A percentile compares a stretch with the other conserved stretches of the same genome.
These are phyloP conservation scores for Characodon lateralis DNA, from an alignment of 2,797 vertebrate genomes.

Conservation along the genomic window DNA sequence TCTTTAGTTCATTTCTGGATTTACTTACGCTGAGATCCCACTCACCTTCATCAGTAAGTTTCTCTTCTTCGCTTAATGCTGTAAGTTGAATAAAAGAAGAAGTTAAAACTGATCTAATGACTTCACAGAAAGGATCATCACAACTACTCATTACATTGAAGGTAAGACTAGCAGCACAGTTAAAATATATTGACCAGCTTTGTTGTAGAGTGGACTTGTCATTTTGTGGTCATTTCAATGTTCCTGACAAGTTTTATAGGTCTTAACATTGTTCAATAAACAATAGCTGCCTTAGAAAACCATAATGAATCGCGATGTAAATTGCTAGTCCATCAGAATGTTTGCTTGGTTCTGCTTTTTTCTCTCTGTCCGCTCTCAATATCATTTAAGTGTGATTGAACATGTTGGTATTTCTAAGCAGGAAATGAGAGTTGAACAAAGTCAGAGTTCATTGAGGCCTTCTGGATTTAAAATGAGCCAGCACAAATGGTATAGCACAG, in stretches of 20 bases:
- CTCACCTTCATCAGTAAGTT: slow-evolving; percentile 93
- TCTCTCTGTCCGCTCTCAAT: slow-evolving; percentile 8
- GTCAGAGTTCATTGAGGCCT: slow-evolving; percentile 19
- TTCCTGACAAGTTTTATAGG: slow-evolving; percentile 1
- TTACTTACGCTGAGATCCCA: slow-evolving; percentile 88
- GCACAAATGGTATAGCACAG: slow-evolving; percentile 10
- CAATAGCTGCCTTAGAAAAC: slow-evolving; percentile 1
- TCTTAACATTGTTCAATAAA: slow-evolving; percentile 15
- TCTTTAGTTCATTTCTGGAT: slow-evolving; percentile 87
- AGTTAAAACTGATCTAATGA: slow-evolving; percentile 13
- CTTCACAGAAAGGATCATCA: slow-evolving; percentile 72
- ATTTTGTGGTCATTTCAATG: slow-evolving; percentile 6
- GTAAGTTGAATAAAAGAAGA: background rate
- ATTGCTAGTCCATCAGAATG: background rate
- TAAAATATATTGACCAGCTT: slow-evolving; percentile 1
- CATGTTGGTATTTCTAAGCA: slow-evolving; percentile 43
- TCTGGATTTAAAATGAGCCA: slow-evolving; percentile 32
- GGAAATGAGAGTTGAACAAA: slow-evolving; percentile 39
- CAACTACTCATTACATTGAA: slow-evolving; percentile 67
- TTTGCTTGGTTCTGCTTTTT: background rate
- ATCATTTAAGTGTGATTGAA: slow-evolving; percentile 25
- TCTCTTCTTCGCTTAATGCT: slow-evolving; percentile 6
- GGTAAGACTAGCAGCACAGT: slow-evolving; percentile 57
- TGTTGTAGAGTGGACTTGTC: background rate
- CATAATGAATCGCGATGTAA: background rate